These are phyloP conservation scores for Corapipo altera DNA, from an alignment of 2,113 vertebrate genomes.

Conservation along the genomic window DNA sequence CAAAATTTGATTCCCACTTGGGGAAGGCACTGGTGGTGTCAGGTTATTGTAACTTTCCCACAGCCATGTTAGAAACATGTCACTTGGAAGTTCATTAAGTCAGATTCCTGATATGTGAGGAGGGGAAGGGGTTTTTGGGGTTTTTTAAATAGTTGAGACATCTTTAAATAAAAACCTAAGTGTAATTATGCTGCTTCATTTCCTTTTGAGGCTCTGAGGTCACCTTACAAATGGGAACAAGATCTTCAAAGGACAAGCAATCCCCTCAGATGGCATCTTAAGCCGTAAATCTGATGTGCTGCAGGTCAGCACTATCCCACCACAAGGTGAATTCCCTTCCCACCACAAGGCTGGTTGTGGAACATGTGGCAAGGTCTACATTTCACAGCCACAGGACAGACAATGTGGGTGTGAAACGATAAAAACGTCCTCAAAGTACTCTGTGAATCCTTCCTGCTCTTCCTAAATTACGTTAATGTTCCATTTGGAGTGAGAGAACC, in stretches of 20 bases:
- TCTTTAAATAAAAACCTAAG: neutral
- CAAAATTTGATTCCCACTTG: neutral
- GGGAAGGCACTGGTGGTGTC: neutral
- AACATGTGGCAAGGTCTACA: rapidly evolving
- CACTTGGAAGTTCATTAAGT: neutral
- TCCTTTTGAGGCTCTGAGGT: neutral
- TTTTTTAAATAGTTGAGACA: neutral
- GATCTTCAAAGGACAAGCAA: neutral
- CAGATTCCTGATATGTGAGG: neutral
- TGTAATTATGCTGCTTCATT: neutral
- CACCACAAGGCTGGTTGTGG: rapidly evolving
- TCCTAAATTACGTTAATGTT: neutral
- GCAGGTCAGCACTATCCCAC: neutral
- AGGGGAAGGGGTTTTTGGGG: rapidly evolving
- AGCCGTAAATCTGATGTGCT: neutral
- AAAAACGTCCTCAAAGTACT: neutral
- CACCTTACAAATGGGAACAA: neutral
- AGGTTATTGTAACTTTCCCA: neutral
- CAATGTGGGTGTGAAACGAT: rapidly evolving
- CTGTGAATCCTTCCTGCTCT: neutral
- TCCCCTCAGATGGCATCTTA: rapidly evolving
- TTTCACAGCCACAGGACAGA: neutral
- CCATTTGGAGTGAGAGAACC: rapidly evolving
- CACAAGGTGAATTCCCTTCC: neutral
- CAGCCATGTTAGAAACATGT: neutral